Percentiles rank a stretch among this genome's conserved stretches.
Conservation (phyloP, 2,113 vertebrate genomes). For the Lagopus leucura region DNA sequence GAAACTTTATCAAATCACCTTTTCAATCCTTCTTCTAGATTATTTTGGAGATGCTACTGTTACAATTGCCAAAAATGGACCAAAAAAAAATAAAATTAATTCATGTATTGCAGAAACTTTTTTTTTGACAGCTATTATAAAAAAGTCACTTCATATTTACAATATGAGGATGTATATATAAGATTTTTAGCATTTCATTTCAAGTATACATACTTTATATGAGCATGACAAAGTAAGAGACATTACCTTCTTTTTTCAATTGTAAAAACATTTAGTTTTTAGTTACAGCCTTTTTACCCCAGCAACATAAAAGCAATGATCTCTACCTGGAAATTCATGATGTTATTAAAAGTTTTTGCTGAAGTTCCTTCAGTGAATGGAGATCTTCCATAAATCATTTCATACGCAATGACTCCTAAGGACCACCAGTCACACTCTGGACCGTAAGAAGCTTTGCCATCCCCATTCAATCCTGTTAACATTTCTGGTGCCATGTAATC, state of each 20-base stretch:
- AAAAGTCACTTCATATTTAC: neutral
- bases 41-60: neutral
- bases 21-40: neutral
- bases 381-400: conserved; percentile 91
- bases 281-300: neutral
- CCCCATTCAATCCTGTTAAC: conserved; percentile 80
- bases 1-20: neutral
- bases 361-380: conserved; percentile 90
- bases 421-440: conserved; percentile 97
- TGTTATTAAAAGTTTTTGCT: conserved; percentile 91
- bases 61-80: neutral
- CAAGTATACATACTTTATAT: neutral
- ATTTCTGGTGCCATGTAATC: conserved; percentile 96
- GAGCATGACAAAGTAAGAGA: neutral
- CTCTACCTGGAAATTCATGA: conserved; percentile 93
- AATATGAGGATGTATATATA: neutral
- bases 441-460: conserved; percentile 80
- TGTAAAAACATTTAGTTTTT: neutral
- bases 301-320: neutral
- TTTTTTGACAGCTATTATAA: neutral
- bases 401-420: conserved; percentile 91
- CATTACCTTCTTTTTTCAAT: neutral
- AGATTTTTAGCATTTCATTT: too few species aligned
- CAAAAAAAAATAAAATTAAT: neutral
- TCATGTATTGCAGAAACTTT: neutral